Percentiles rank a stretch among this genome's conserved stretches.
Conservation (phyloP, 2,888 invertebrate genomes). For the Sussaba pulchella region DNA sequence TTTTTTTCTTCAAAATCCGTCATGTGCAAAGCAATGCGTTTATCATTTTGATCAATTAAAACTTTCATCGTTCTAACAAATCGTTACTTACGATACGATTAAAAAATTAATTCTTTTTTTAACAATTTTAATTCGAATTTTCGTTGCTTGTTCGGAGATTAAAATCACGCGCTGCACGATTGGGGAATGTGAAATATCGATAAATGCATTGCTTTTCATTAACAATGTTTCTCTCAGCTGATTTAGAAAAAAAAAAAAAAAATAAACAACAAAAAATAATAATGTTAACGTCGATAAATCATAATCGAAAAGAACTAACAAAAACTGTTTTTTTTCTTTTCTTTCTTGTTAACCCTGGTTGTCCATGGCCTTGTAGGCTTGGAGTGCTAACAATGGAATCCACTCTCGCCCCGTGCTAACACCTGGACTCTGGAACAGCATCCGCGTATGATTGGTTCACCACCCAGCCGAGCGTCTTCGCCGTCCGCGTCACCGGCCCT, state of each 20-base stretch:
- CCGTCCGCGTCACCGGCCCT: constrained; percentile 84
- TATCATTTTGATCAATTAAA: constrained; percentile 15
- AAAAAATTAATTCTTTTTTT: not conserved
- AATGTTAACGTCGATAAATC: constrained; percentile 78
- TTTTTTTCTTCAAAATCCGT: constrained; percentile 34
- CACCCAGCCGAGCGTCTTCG: constrained; percentile 81
- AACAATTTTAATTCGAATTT: constrained; percentile 1
- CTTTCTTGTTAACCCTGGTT: constrained; percentile 88
- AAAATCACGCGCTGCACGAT: constrained; percentile 32
- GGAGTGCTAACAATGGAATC: constrained; percentile 90
- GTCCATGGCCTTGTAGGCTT: constrained; percentile 88
- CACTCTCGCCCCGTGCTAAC: constrained; percentile 85
- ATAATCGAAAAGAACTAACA: constrained; percentile 76
- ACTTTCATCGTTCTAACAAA: constrained; percentile 19
- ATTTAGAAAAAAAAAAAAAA: too few species aligned
- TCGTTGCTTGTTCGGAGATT: constrained; percentile 16
- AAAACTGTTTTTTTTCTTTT: constrained; percentile 89
- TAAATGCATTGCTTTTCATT: constrained; percentile 79
- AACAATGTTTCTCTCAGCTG: constrained; percentile 80
- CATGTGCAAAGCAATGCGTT: constrained; percentile 69
- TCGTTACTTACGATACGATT: not conserved
- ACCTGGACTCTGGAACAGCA: constrained; percentile 84
- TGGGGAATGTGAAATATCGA: constrained; percentile 20
- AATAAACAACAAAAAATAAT: too few species aligned
- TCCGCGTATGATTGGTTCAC: constrained; percentile 82